A percentile compares a stretch with the other conserved stretches of the same genome.
Evolutionary conservation across 92 coral and sea anemone species (phyloP).

Genomic region (Parazoanthus atlanticus): DNA sequence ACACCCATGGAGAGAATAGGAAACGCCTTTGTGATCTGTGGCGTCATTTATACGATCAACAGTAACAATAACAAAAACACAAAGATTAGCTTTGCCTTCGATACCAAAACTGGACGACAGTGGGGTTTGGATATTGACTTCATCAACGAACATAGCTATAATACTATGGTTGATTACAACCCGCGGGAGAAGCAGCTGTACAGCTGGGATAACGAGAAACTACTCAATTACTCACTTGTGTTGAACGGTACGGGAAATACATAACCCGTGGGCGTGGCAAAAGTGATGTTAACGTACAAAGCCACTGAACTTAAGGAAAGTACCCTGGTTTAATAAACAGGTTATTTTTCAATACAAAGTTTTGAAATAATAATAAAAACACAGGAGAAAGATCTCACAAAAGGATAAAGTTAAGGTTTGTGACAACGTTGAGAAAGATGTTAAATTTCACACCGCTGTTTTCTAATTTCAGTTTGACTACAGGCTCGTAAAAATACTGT

Average conservation of each 20-base stretch:
- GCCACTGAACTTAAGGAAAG: not conserved
- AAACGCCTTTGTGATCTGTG: slow-evolving; percentile 42
- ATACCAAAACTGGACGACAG: slow-evolving; percentile 11
- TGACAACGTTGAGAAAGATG: no score
- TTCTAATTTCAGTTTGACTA: no score
- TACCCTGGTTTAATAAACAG: no score
- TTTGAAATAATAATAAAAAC: no score
- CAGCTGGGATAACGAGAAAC: slow-evolving; percentile 5
- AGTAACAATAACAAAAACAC: not conserved
- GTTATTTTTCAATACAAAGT: no score
- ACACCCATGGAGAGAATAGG: slow-evolving; percentile 1
- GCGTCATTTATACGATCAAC: slow-evolving; percentile 27
- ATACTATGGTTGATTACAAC: slow-evolving; percentile 29
- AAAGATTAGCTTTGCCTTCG: slow-evolving; percentile 14
- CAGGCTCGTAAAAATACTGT: no score
- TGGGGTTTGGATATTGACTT: not conserved
- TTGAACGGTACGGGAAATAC: slow-evolving; percentile 2
- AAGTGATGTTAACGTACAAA: not conserved
- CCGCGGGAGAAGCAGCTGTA: slow-evolving; percentile 9
- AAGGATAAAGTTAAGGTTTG: no score
- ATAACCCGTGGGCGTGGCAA: not conserved
- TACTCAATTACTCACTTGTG: not conserved
- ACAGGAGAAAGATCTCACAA: no score
- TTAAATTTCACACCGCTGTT: no score
- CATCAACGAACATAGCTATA: not conserved